Evolutionary conservation across 2,888 invertebrate genomes (phyloP), one percentile per base, ranked within the genome.

Genomic region (Tetragnatha montana): DNA sequence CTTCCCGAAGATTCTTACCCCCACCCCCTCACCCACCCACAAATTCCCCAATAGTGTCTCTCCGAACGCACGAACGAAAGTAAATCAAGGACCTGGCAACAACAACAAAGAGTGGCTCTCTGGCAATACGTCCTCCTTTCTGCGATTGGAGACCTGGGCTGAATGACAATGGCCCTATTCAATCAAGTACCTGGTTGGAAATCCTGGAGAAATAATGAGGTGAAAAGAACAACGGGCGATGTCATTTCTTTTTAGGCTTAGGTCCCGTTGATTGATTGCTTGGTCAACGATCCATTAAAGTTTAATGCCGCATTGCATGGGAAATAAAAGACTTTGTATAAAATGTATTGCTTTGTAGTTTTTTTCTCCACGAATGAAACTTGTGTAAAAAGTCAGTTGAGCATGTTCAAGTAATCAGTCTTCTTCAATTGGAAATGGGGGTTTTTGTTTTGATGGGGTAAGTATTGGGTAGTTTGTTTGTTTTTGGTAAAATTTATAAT

Each of bases 131-230:
- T 19, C 71, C 50, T 81, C 50, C 21, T 51, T 22, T 35, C 35
- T 35, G 17, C 51, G 22, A 22, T 22, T 73, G 71, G 19, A 78
- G 50, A 70, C 49, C 78, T 76, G 17, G 10, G 50, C 69, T 84
- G 84, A 79, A 85, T 79, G 85, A 51, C 78, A 78, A 78, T 85
- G 70, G 19, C 71, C 78, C 71, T 85, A 79, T 71, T 85, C 85
- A 78, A 85, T 85, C 85, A 85, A 74, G 35, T 84, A 49, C 17
- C 51, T 71, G 78, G 68, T 71, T 60, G 21, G 79, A 78, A 70
- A 51, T 78, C 22, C 17, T 73, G 22, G 21, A 85, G 17, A 70
- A 71, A 85, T 76, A 85, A 85, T 78, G 85, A 79, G 78, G 22
- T 12, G 71, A 73, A 79, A 85, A 49, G 17, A 83, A 49, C 17